phyloP scores from a whole-genome alignment of 2,113 vertebrate genomes.

The Todiramphus chloris region DNA sequence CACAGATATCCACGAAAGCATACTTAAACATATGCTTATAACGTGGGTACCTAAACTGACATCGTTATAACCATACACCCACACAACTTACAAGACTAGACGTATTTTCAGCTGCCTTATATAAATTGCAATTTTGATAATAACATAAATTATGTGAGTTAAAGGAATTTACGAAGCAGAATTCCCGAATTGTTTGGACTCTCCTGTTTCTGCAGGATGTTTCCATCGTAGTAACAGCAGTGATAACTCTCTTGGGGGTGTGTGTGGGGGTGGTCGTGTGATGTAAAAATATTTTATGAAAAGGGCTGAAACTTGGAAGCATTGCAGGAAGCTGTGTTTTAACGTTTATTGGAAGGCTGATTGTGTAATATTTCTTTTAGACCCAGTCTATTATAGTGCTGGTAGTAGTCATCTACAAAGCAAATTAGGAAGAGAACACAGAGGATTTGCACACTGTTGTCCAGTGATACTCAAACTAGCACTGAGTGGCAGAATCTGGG shows the following conservation, averaged over 20 bases:
- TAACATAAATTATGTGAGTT: not conserved
- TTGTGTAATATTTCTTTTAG: not conserved
- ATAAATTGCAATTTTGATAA: constrained; percentile 33
- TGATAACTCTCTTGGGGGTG: fast-evolving
- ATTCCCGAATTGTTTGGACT: not conserved
- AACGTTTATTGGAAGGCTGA: not conserved
- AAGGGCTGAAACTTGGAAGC: not conserved
- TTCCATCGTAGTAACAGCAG: not conserved
- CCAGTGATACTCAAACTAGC: not conserved
- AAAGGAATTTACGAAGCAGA: constrained; percentile 19
- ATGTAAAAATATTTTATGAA: not conserved
- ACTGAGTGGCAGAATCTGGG: not conserved
- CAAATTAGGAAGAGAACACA: not conserved
- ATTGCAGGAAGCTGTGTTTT: not conserved
- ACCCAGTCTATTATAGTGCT: not conserved
- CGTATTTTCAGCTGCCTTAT: constrained; percentile 48
- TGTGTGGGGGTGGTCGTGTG: not conserved
- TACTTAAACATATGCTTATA: not conserved
- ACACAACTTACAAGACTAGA: constrained; percentile 54
- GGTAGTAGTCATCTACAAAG: not conserved
- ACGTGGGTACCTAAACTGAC: not conserved
- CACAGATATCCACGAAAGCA: not conserved
- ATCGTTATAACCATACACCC: constrained; percentile 38
- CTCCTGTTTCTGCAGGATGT: not conserved
- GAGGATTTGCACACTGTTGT: not conserved